Evolutionary conservation across 2,797 vertebrate species (phyloP), one percentile per base, ranked within the genome.

Genomic region (Argya squamiceps): DNA sequence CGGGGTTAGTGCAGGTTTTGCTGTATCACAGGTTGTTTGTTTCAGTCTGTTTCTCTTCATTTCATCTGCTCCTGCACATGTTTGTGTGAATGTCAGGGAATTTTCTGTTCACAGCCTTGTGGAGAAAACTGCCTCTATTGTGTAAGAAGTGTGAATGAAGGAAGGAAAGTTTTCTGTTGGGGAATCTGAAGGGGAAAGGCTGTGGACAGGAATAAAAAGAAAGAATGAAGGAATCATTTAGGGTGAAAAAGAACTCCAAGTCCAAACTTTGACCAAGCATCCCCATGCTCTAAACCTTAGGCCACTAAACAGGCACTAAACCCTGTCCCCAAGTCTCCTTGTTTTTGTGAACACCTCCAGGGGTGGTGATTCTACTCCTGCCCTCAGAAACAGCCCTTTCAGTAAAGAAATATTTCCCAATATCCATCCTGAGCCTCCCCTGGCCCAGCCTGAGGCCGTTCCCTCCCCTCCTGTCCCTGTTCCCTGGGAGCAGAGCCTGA

Each of bases 51-150:
- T 79, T 87, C 52, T 47, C 24, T 30, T 55, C 8, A 2, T 47
- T 80, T 32, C 21, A 18, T 50, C 29, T 59, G 6, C n/a, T 30
- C 22, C 67, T 63, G 30, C 18, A 20, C 4, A 5, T 0, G 0
- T 52, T 49, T 34, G 6, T 26, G 47, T 22, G 44, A 52, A 44
- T 6, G 4, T 20, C 44, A 41, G 32, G 50, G 34, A 22, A 67
- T 43, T 15, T 87, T 34, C 17, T 36, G 2, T n/a, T 27, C 13
- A 1, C 1, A 6, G 20, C 10, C 39, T 47, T 0, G 0, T 46
- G 17, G 34, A 58, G 22, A 46, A 65, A 89, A 44, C 18, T 39
- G 16, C 11, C 15, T 68, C 36, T 44, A 2, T 22, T 50, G 6
- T 37, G 22, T 36, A n/a, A 39, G 14, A 50, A 26, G 18, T 74